phyloP scores from a whole-genome alignment of 2,888 invertebrate genomes.

The Alloplasta piceator region DNA sequence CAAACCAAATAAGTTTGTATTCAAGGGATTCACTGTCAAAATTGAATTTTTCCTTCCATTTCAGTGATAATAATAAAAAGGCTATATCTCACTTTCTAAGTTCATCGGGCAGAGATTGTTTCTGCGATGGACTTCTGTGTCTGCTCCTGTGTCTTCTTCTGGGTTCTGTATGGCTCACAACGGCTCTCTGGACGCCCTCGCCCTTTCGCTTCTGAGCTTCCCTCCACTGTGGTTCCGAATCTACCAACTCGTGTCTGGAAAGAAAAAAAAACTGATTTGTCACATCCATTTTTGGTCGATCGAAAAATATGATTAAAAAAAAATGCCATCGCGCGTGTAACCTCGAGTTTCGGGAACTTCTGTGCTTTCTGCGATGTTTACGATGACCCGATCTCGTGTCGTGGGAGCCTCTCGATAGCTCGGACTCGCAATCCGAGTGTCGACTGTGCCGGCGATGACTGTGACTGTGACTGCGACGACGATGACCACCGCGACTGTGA shows the following conservation, averaged over 20 bases:
- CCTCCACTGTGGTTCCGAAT: constrained; percentile 95
- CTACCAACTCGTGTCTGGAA: constrained; percentile 88
- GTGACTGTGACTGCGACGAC: constrained; percentile 90
- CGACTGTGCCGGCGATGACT: constrained; percentile 90
- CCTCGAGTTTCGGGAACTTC: constrained; percentile 89
- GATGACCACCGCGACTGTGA: constrained; percentile 87
- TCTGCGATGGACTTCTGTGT: constrained; percentile 82
- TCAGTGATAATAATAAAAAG: neutral
- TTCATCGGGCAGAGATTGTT: constrained; percentile 80
- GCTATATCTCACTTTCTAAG: constrained; percentile 79
- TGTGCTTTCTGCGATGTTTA: constrained; percentile 88
- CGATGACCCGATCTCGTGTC: constrained; percentile 89
- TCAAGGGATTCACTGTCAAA: neutral
- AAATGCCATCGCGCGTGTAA: constrained; percentile 55
- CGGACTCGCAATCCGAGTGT: constrained; percentile 95
- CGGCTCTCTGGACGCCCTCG: constrained; percentile 83
- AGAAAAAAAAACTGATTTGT: constrained; percentile 23
- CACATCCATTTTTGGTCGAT: neutral
- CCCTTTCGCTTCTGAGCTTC: constrained; percentile 92
- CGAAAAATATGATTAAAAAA: neutral
- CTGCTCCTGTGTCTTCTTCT: constrained; percentile 81
- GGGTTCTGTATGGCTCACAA: constrained; percentile 79
- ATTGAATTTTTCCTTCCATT: neutral
- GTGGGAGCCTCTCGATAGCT: constrained; percentile 91
- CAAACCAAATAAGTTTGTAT: neutral